Percentiles rank a stretch among this genome's conserved stretches.
phyloP scores from a whole-genome alignment of 1,140 invertebrate genomes.

The Belonocnema kinseyi region DNA sequence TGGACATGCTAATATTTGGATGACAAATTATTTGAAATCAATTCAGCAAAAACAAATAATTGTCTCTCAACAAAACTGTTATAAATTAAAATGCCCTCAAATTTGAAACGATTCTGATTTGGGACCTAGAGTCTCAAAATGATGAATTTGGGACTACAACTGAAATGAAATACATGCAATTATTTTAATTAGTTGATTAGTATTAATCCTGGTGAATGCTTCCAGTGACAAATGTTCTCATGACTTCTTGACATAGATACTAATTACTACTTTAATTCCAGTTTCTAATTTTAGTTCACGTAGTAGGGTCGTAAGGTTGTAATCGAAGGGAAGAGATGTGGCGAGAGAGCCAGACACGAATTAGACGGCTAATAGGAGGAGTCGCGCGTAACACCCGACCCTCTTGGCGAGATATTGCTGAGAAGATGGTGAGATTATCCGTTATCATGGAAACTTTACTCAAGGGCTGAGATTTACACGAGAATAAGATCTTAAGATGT shows the following conservation, averaged over 20 bases:
- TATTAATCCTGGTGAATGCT: not conserved
- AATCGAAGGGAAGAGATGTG: constrained; percentile 30
- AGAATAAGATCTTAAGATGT: constrained; percentile 28
- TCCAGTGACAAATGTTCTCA: not conserved
- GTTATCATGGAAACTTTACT: constrained; percentile 27
- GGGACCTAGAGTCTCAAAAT: too few species aligned
- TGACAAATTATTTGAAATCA: too few species aligned
- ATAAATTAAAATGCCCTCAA: too few species aligned
- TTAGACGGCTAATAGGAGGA: constrained; percentile 24
- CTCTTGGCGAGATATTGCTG: constrained; percentile 18
- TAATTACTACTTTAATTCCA: constrained; percentile 7
- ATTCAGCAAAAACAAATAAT: too few species aligned
- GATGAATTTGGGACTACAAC: too few species aligned
- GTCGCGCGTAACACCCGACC: constrained; percentile 24
- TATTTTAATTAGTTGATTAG: too few species aligned
- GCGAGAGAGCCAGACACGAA: constrained; percentile 26
- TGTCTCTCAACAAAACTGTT: too few species aligned
- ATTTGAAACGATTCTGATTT: too few species aligned
- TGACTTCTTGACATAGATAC: not conserved
- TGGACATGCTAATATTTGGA: too few species aligned
- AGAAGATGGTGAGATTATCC: constrained; percentile 28
- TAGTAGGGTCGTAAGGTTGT: constrained; percentile 6
- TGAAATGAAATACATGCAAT: too few species aligned
- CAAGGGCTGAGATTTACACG: constrained; percentile 27
- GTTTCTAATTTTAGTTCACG: not conserved